A percentile compares a stretch with the other conserved stretches of the same genome.
phyloP scores from a whole-genome alignment of 53 echinoderm and acorn worm species.

The Paracentrotus lividus region DNA sequence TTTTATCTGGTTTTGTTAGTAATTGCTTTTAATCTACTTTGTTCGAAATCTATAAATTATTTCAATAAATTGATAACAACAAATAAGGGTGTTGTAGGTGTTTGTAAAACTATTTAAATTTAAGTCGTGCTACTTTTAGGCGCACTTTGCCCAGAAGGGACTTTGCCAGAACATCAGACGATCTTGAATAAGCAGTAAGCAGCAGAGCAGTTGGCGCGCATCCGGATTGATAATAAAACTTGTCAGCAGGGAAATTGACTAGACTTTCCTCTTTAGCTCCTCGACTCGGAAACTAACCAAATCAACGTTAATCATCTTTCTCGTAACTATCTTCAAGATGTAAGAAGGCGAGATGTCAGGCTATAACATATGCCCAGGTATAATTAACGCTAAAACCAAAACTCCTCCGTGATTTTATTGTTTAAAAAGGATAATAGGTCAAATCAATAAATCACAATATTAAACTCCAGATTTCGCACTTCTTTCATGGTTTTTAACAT shows the following conservation, averaged over 20 bases:
- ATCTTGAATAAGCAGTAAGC: constrained; percentile 26
- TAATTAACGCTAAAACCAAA: neutral
- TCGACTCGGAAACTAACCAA: constrained; percentile 38
- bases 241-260: constrained; percentile 60
- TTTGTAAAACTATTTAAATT: too few species aligned
- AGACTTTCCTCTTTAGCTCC: constrained; percentile 51
- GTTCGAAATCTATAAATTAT: too few species aligned
- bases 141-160: neutral
- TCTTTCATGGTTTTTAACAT: neutral
- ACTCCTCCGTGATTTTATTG: neutral
- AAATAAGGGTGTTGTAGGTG: too few species aligned
- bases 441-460: neutral
- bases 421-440: neutral
- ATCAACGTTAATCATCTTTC: constrained; percentile 3
- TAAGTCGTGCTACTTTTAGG: neutral
- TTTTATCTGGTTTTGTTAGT: too few species aligned
- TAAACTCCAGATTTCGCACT: neutral
- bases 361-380: neutral
- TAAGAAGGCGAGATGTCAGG: neutral
- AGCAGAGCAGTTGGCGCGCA: neutral
- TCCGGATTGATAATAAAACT: constrained; percentile 22
- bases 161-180: neutral
- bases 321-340: constrained; percentile 28
- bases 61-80: too few species aligned
- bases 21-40: too few species aligned